Percentiles rank a stretch among this genome's conserved stretches.
These are phyloP conservation scores for Hemicrepidius hirtus DNA, from an alignment of 2,888 invertebrate genomes.

Conservation along the genomic window DNA sequence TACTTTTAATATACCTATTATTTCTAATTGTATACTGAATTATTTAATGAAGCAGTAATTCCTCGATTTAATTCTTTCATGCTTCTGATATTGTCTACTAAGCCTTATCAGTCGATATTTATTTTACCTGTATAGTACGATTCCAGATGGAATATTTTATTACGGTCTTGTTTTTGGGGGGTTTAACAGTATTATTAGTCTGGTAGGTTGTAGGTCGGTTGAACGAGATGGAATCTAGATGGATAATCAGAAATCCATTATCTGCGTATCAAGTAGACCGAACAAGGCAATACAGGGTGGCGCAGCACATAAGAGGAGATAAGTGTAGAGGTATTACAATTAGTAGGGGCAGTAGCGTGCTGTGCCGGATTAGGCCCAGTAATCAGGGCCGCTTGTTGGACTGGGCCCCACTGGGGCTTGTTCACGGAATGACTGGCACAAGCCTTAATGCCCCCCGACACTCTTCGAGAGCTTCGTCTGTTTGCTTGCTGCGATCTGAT, in stretches of 20 bases:
- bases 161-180: too few relatives aligned
- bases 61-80: too few relatives aligned
- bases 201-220: neutral
- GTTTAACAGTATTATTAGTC: too few relatives aligned
- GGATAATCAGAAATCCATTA: slow-evolving; percentile 46
- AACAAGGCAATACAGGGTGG: slow-evolving; percentile 50
- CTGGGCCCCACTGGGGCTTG: slow-evolving; percentile 56
- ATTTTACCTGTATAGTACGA: too few relatives aligned
- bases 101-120: too few relatives aligned
- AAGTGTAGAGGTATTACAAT: slow-evolving; percentile 69
- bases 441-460: slow-evolving; percentile 50
- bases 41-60: too few relatives aligned
- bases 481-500: slow-evolving; percentile 35
- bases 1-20: too few relatives aligned
- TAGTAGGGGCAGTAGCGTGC: slow-evolving; percentile 71
- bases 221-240: neutral
- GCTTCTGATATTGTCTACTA: too few relatives aligned
- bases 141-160: too few relatives aligned
- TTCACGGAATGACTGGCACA: slow-evolving; percentile 58
- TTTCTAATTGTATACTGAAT: too few relatives aligned
- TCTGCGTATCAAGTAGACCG: slow-evolving; percentile 45
- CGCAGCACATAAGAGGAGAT: slow-evolving; percentile 48
- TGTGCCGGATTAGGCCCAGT: slow-evolving; percentile 69
- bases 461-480: slow-evolving; percentile 47
- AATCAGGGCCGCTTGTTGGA: slow-evolving; percentile 59